Percentiles rank a stretch among this genome's conserved stretches.
phyloP scores from a whole-genome alignment of 1,140 invertebrate genomes.

The Lepidotrigona ventralis region DNA sequence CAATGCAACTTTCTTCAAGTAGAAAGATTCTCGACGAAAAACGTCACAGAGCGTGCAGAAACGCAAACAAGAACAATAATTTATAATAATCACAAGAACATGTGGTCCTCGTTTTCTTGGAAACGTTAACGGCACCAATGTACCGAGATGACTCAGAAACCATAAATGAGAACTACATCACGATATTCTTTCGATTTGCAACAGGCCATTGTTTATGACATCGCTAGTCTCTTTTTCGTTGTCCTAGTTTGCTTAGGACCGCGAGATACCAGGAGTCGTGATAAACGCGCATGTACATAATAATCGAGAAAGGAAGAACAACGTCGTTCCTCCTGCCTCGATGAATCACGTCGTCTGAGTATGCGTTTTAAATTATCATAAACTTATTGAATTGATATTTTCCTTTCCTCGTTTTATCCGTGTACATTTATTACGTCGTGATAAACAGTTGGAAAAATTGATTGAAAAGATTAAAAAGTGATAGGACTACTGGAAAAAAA shows the following conservation, averaged over 20 bases:
- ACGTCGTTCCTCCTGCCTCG: conserved; percentile 32
- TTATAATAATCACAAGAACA: conserved; percentile 3
- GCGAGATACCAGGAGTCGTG: conserved; percentile 26
- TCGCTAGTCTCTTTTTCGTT: conserved; percentile 16
- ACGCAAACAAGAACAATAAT: background rate
- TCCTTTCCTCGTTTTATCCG: background rate
- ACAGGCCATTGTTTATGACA: conserved; percentile 32
- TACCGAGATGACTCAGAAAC: conserved; percentile 22
- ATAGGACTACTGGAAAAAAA: background rate
- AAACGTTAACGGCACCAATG: background rate
- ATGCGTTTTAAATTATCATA: conserved; percentile 45
- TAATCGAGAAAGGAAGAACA: conserved; percentile 56
- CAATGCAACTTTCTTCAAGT: background rate
- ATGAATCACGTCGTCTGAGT: conserved; percentile 54
- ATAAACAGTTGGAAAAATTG: background rate
- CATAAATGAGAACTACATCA: conserved; percentile 13
- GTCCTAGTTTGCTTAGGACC: conserved; percentile 52
- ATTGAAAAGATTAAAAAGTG: background rate
- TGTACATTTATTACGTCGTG: background rate
- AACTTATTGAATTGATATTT: conserved; percentile 22
- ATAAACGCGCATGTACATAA: conserved; percentile 35
- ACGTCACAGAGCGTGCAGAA: background rate
- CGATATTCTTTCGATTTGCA: conserved; percentile 17
- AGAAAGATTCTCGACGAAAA: background rate
- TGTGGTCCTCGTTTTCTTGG: conserved; percentile 26